Percentiles rank a stretch among this genome's conserved stretches.
These are phyloP conservation scores for Epinotia bilunana DNA, from an alignment of 2,888 invertebrate species.

Conservation along the genomic window DNA sequence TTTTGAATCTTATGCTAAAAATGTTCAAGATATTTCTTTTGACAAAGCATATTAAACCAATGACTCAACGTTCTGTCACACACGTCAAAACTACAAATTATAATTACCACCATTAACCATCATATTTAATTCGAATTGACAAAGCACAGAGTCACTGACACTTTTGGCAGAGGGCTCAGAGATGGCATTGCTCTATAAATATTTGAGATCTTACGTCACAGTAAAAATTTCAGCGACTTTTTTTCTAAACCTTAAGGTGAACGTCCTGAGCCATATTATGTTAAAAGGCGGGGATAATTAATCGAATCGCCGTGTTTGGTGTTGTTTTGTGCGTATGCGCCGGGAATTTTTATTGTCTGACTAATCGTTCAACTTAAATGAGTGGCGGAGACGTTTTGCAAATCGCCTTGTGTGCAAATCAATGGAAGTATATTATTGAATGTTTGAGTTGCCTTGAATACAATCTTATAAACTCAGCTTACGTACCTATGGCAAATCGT, in stretches of 20 bases:
- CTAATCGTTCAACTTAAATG: conserved; percentile 25
- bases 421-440: too few relatives aligned
- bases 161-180: conserved; percentile 66
- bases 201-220: conserved; percentile 44
- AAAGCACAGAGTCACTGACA: conserved; percentile 63
- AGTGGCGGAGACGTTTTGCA: background rate
- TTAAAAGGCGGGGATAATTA: conserved; percentile 21
- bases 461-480: too few relatives aligned
- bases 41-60: background rate
- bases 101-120: background rate
- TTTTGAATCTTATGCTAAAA: background rate
- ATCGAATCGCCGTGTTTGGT: conserved; percentile 29
- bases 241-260: conserved; percentile 25
- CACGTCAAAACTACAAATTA: conserved; percentile 11
- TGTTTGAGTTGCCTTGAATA: too few relatives aligned
- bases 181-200: conserved; percentile 73
- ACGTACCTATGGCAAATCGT: too few relatives aligned
- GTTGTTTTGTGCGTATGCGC: conserved; percentile 31
- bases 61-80: background rate
- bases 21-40: background rate
- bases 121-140: conserved; percentile 48
- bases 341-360: conserved; percentile 31
- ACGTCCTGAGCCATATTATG: conserved; percentile 27
- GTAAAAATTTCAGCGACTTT: conserved; percentile 2
- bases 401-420: background rate